Percentiles rank a stretch among this genome's conserved stretches.
Evolutionary conservation across 2,113 vertebrate species (phyloP).

Genomic region (Muscicapa adusta): DNA sequence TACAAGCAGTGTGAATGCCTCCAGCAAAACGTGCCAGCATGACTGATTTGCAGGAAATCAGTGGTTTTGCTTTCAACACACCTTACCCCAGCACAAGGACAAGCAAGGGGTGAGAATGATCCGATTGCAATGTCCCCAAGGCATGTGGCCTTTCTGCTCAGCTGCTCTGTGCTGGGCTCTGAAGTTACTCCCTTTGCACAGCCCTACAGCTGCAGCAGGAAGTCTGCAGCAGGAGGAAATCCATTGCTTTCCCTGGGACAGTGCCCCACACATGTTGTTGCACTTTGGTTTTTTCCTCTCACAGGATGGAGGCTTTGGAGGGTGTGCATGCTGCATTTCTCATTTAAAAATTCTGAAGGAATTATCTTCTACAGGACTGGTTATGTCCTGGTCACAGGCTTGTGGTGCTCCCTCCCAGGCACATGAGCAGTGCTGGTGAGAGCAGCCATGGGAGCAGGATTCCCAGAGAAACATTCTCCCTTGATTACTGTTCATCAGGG

Average conservation of each 20-base stretch:
- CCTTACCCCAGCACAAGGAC: background rate
- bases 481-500: background rate
- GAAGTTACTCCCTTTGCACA: background rate
- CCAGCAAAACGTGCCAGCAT: background rate
- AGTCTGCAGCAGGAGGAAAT: constrained; percentile 17
- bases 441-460: background rate
- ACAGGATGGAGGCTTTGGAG: background rate
- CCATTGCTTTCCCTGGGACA: constrained; percentile 1
- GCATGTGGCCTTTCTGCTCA: background rate
- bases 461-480: background rate
- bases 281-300: background rate
- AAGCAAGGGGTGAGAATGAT: background rate
- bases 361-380: background rate
- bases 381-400: background rate
- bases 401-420: background rate
- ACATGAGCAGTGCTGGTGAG: background rate
- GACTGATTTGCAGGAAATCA: background rate
- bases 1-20: background rate
- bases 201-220: background rate
- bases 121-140: background rate
- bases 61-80: background rate
- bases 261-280: background rate
- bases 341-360: background rate
- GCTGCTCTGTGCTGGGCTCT: background rate
- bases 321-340: background rate